These are phyloP conservation scores for Halesus radiatus DNA, from an alignment of 1,140 invertebrate species.

Conservation along the genomic window DNA sequence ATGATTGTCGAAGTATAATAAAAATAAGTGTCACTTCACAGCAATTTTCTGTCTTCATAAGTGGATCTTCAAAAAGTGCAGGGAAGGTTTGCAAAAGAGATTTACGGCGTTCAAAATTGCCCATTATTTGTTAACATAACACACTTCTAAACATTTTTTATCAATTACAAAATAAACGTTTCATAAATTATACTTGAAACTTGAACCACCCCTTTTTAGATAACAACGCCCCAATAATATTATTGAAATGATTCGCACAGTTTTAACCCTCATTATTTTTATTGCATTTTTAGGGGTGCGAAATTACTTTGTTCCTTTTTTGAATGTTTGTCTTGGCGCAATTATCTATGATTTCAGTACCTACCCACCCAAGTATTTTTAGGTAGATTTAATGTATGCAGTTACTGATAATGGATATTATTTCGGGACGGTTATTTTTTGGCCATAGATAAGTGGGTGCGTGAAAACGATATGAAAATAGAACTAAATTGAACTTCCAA, in stretches of 20 bases:
- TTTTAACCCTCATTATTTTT: constrained; percentile 8
- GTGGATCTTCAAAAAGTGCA: no score
- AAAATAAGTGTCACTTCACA: no score
- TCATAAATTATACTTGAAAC: not conserved
- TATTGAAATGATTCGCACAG: not conserved
- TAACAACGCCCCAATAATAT: not conserved
- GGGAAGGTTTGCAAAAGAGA: no score
- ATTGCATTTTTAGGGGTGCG: constrained; percentile 9
- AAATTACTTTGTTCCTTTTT: not conserved
- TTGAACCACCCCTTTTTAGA: not conserved
- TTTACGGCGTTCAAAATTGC: no score
- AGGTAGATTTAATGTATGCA: not conserved
- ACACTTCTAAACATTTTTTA: no score
- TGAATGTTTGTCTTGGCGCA: constrained; percentile 4
- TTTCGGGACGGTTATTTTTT: not conserved
- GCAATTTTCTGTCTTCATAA: no score
- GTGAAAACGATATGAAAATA: no score
- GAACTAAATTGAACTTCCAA: not conserved
- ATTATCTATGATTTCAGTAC: not conserved
- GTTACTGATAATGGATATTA: not conserved
- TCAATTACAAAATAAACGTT: no score
- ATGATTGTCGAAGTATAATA: no score
- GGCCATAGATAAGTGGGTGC: no score
- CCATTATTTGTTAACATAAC: no score
- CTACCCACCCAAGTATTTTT: no score